phyloP scores from a whole-genome alignment of 2,113 vertebrate species.

The Gopherus flavomarginatus region DNA sequence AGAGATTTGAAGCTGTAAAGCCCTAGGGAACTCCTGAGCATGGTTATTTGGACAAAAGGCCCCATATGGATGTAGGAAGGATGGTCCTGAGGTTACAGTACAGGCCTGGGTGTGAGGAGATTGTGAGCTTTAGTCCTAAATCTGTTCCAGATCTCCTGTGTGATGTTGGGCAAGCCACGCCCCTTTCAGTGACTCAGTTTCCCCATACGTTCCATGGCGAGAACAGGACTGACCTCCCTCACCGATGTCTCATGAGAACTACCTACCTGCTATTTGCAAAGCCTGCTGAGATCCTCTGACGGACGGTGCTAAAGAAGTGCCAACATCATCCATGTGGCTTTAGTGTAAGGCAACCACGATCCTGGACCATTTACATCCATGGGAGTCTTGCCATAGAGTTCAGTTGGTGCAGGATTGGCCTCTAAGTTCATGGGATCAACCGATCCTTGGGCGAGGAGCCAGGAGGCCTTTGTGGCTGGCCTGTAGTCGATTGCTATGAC shows the following conservation, averaged over 20 bases:
- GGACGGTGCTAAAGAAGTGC: background rate
- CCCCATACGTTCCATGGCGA: background rate
- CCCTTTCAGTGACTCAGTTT: background rate
- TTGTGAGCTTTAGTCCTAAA: no score
- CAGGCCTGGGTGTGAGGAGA: no score
- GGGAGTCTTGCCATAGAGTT: background rate
- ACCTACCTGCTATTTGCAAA: background rate
- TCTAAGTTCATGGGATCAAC: background rate
- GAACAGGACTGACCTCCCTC: background rate
- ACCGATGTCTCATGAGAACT: background rate
- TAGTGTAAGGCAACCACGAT: background rate
- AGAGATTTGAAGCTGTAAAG: background rate
- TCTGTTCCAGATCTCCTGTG: no score
- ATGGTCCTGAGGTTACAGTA: no score
- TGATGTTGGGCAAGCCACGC: background rate
- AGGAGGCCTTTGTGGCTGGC: background rate
- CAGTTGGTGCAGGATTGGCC: background rate
- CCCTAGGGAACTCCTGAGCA: background rate
- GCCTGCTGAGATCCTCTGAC: background rate
- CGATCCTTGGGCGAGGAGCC: background rate
- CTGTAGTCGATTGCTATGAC: background rate
- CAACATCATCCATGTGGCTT: background rate
- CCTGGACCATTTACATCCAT: background rate
- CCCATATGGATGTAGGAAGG: background rate
- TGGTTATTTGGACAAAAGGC: background rate